phyloP scores from a whole-genome alignment of 2,797 vertebrate species.

The Anguilla anguilla region DNA sequence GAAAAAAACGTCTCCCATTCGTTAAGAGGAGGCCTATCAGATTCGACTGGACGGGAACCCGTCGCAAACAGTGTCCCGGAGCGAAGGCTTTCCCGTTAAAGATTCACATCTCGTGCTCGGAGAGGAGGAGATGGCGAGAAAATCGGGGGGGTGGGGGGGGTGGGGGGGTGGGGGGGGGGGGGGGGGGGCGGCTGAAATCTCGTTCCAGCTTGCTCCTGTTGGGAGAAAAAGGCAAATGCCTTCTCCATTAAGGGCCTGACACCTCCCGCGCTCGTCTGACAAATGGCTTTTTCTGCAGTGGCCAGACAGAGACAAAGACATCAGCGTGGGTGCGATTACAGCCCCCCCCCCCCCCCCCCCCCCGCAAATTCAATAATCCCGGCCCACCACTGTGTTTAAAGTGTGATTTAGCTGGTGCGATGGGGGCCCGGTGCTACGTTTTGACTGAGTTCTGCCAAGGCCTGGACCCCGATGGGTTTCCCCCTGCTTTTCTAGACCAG shows the following conservation, averaged over 20 bases:
- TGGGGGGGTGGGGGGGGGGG: neutral
- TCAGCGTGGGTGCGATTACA: neutral
- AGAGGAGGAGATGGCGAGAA: neutral
- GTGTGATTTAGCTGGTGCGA: neutral
- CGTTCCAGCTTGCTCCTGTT: neutral
- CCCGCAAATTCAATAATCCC: constrained; percentile 20
- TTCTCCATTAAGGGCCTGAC: constrained; percentile 18
- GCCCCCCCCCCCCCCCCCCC: neutral
- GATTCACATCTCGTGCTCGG: neutral
- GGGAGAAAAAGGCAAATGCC: neutral
- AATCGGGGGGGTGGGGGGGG: neutral
- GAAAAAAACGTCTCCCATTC: neutral
- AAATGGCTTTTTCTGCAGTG: constrained; percentile 32
- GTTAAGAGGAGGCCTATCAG: neutral
- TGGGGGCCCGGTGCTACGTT: neutral
- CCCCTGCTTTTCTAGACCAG: neutral
- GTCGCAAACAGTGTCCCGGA: neutral
- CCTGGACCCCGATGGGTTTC: neutral
- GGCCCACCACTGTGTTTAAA: constrained; percentile 7
- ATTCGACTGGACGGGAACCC: neutral
- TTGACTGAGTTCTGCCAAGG: neutral
- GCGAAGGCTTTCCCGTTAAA: neutral
- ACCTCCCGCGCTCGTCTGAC: constrained; percentile 27
- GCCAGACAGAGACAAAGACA: constrained; percentile 14
- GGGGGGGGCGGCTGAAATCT: constrained; percentile 5